phyloP scores from a whole-genome alignment of 2,888 invertebrate species.

The Lepeophtheirus nordmannii region DNA sequence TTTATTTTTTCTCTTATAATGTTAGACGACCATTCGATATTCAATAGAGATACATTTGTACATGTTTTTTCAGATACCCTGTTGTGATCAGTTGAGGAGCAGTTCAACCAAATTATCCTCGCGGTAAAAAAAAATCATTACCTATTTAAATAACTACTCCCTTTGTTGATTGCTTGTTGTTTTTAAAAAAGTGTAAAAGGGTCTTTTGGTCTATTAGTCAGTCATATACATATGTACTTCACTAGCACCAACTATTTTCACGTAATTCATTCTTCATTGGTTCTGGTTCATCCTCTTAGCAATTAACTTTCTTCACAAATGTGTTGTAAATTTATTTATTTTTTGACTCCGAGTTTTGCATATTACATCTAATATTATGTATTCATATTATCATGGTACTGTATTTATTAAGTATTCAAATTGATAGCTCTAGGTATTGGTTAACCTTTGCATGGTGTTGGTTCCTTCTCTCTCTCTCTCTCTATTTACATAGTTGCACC shows the following conservation, averaged over 20 bases:
- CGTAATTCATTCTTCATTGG: no score
- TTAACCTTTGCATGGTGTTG: no score
- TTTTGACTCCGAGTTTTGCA: no score
- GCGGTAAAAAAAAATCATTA: constrained; percentile 49
- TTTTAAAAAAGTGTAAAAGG: not conserved
- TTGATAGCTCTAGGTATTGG: no score
- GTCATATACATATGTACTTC: not conserved
- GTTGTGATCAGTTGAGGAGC: constrained; percentile 86
- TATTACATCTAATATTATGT: no score
- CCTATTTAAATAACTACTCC: constrained; percentile 28
- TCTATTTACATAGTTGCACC: no score
- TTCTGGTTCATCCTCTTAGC: no score
- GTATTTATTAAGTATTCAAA: no score
- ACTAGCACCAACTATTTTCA: not conserved
- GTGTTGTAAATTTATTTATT: no score
- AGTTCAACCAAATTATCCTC: constrained; percentile 87
- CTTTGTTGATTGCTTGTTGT: not conserved
- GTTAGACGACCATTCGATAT: not conserved
- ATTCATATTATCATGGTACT: no score
- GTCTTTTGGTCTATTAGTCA: not conserved
- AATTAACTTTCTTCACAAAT: no score
- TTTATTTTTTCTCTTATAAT: not conserved
- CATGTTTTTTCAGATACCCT: constrained; percentile 56
- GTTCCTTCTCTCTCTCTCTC: no score
- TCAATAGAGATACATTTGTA: constrained; percentile 20